These are phyloP conservation scores for Eretmochelys imbricata DNA, from an alignment of 2,113 vertebrate genomes.

Conservation along the genomic window DNA sequence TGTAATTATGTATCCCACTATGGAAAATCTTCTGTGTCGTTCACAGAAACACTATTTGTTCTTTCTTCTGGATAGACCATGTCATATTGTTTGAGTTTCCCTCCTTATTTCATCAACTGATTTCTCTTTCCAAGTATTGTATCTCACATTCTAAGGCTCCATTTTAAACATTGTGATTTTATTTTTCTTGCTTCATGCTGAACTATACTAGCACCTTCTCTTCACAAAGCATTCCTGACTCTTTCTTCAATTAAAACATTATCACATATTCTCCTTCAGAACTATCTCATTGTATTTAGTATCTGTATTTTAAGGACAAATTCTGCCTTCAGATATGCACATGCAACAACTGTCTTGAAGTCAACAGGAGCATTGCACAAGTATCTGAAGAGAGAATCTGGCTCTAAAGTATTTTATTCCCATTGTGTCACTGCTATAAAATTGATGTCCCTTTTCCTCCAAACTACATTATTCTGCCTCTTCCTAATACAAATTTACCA, in stretches of 20 bases:
- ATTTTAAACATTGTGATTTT: rapidly evolving
- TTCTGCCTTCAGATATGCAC: not conserved
- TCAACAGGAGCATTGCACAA: not conserved
- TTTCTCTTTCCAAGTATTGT: not conserved
- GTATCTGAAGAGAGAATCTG: not conserved
- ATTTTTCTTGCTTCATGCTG: not conserved
- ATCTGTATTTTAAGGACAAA: not conserved
- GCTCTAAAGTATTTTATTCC: not conserved
- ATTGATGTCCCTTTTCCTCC: not conserved
- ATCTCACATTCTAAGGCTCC: not conserved
- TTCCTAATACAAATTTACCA: not conserved
- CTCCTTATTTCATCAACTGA: rapidly evolving
- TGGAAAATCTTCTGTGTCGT: not conserved
- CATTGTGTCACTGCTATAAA: not conserved
- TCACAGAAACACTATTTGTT: rapidly evolving
- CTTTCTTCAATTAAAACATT: not conserved
- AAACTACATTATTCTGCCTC: not conserved
- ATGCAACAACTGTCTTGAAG: not conserved
- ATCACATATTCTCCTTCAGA: not conserved
- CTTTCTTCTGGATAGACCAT: not conserved
- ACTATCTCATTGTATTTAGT: not conserved
- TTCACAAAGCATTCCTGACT: not conserved
- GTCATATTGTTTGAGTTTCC: rapidly evolving
- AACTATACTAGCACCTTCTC: not conserved
- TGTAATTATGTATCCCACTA: not conserved